Evolutionary conservation across 37 sponge, comb jelly and placozoan genomes (phyloP).

Genomic region (Hormiphora californensis): DNA sequence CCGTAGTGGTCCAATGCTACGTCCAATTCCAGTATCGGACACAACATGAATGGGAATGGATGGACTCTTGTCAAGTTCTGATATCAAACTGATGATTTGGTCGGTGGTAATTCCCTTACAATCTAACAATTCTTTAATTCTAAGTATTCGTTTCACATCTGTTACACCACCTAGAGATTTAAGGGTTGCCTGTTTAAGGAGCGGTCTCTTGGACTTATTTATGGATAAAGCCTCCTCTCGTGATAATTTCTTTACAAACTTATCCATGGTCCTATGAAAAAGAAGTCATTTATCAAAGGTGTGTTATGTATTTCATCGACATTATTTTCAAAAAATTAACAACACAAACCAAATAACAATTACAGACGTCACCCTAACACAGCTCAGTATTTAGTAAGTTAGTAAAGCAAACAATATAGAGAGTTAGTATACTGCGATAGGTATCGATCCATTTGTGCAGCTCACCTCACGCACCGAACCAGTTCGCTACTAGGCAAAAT

Average conservation of each 20-base stretch:
- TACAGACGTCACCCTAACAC: too few species aligned
- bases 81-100: background rate
- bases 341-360: too few species aligned
- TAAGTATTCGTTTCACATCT: conserved; percentile 7
- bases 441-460: too few species aligned
- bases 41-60: background rate
- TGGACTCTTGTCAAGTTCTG: background rate
- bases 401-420: too few species aligned
- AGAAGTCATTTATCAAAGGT: too few species aligned
- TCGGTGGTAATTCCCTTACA: background rate
- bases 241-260: conserved; percentile 1
- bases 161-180: conserved; percentile 33
- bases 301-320: too few species aligned
- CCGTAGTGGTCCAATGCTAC: conserved; percentile 22
- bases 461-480: too few species aligned
- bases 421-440: too few species aligned
- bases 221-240: background rate
- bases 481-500: too few species aligned
- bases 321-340: too few species aligned
- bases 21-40: conserved; percentile 29
- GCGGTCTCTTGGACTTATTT: background rate
- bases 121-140: background rate
- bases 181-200: conserved; percentile 32
- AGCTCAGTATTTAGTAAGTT: too few species aligned
- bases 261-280: conserved; percentile 37